Base-by-base conservation (phyloP, 1,140 invertebrate species). In the Diorhabda sublineata region DNA sequence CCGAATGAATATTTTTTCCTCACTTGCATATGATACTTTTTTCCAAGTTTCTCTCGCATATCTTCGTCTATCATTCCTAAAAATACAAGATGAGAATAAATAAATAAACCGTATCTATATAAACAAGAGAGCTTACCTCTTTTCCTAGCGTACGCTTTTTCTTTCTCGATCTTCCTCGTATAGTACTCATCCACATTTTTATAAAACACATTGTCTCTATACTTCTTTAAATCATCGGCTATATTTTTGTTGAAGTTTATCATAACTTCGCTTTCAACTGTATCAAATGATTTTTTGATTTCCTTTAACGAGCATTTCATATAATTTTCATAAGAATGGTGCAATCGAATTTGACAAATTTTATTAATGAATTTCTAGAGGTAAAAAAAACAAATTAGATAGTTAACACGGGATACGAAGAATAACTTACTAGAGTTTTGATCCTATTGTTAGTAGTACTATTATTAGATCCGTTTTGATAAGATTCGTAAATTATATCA, bases 401-500 rank as follows among this genome's bases (percentile, higher is more conserved):
- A 26, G 26, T 26, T 26, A 26, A 26, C 26, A 26, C 26, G 26
- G 26, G 26, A 26, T 26, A 26, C 26, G 26, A 26, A 26, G 26
- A 1, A 26, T 26, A 26, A 26, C 26, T 63, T 73, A 74, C 73
- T 67, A 74, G 59, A 63, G 26, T 26, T 26, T 26, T 26, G 26
- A 26, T 26, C 26, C 26, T 26, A 1, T 26, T 26, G 26, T 26
- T 26, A 26, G 26, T 26, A 26, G 26, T 1, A 26, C 67, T 70
- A 26, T 43, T 11, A 42, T 61, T 57, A 5, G 69, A 73, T 67
- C 71, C 71, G 4, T 65, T 58, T 42, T 69, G 69, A 42, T 73
- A 58, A 42, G 67, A 70, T 45, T 71, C 64, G 64, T 74, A 74
- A 57, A 74, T 70, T 4, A 73, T 64, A 41, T 71, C 58, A 2